phyloP scores from a whole-genome alignment of 2,797 vertebrate genomes.

The Hirundo rustica region DNA sequence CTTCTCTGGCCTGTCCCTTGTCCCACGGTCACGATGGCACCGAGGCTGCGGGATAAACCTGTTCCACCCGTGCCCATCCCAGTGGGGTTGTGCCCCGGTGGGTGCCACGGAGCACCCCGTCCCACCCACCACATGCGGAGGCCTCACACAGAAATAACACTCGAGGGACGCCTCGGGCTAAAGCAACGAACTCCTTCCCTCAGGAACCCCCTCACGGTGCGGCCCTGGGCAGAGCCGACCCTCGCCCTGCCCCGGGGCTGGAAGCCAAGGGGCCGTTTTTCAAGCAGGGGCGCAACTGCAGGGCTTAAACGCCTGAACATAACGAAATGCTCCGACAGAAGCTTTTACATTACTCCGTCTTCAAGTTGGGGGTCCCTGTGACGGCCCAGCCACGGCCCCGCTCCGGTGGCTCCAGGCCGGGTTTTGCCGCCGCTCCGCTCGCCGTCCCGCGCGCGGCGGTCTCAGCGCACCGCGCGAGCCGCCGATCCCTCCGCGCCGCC shows the following conservation, averaged over 20 bases:
- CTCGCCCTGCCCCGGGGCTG: not conserved
- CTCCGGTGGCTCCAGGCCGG: fast-evolving
- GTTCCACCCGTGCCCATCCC: fast-evolving
- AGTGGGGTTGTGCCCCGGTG: fast-evolving
- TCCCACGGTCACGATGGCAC: fast-evolving
- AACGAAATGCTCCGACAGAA: fast-evolving
- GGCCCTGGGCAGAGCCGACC: not conserved
- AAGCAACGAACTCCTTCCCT: fast-evolving
- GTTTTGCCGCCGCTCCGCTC: not conserved
- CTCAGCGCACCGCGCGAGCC: fast-evolving
- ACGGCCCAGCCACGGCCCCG: fast-evolving
- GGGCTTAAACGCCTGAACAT: fast-evolving
- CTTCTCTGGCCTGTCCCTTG: not conserved
- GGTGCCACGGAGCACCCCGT: not conserved
- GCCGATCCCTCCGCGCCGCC: not conserved
- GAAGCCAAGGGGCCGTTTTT: not conserved
- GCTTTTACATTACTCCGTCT: no score
- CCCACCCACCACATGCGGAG: fast-evolving
- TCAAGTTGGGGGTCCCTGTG: fast-evolving
- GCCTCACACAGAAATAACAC: fast-evolving
- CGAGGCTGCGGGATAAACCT: no score
- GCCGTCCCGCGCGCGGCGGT: not conserved
- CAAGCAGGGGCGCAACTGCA: fast-evolving
- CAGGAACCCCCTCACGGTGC: fast-evolving
- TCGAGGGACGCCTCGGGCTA: fast-evolving